Base-by-base conservation (phyloP, 2,888 invertebrate species). In the Dynastes grantii region DNA sequence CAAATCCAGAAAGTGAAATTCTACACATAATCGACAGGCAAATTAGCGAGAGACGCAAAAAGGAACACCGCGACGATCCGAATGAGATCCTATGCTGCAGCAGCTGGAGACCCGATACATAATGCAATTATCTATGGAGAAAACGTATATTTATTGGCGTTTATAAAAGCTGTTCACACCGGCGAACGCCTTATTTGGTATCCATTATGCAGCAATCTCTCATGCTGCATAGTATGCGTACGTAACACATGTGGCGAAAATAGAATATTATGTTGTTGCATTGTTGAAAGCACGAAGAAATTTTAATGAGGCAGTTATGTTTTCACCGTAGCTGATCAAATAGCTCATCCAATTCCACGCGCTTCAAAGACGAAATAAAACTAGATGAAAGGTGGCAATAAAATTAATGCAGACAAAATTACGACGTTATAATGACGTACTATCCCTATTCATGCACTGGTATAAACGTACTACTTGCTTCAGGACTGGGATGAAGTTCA, bases 91-190 rank as follows among this genome's bases (percentile, higher is more conserved):
- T 29, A n/a, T 67, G 16, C 67, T 22, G 22, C 27, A 67, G 45
- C 64, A 13, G n/a, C 32, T n/a, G 64, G n/a, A 13, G 5, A 67
- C 22, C 67, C 27, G 45, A 49, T 49, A 32, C 27, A 67, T 67
- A 67, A 67, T 67, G 67, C 67, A 67, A 67, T 67, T 67, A 67
- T 67, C 67, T 49, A 22, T 9, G 45, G 49, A 22, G 67, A 67
- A 67, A 67, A 67, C 27, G 67, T 67, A 49, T 67, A 49, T 67
- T 67, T 67, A 67, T 67, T 67, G 49, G 67, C 67, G 27, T 67
- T 67, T 67, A 67, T 67, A 67, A 67, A 67, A 49, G 67, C 67
- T 49, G 49, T 67, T 67, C 67, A 13, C 67, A 67, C 67, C 22
- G 67, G 49, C 11, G 27, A 27, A 11, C 27, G 16, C 67, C 67